Evolutionary conservation across 2,888 invertebrate species (phyloP).

Genomic region (Leptopilina drosophilae): DNA sequence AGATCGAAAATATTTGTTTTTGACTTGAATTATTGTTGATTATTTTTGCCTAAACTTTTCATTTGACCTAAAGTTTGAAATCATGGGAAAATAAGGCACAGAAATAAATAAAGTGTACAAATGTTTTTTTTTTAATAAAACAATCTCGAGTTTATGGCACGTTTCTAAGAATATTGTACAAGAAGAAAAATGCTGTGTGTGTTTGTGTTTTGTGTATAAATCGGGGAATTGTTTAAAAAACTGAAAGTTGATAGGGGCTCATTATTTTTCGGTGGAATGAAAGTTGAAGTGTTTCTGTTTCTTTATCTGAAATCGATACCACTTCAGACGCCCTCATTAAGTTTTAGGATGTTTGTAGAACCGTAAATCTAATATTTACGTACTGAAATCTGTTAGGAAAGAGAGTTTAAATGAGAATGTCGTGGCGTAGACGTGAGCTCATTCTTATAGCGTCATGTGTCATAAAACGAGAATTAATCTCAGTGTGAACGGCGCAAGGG

Average conservation of each 20-base stretch:
- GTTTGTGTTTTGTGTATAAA: not conserved
- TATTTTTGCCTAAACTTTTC: too few relatives aligned
- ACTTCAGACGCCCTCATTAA: slow-evolving; percentile 23
- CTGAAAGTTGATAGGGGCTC: slow-evolving; percentile 11
- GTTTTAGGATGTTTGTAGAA: slow-evolving; percentile 32
- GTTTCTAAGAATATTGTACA: too few relatives aligned
- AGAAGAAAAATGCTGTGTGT: too few relatives aligned
- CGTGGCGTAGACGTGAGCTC: slow-evolving; percentile 54
- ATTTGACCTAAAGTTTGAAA: too few relatives aligned
- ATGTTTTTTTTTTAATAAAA: too few relatives aligned
- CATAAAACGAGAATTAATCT: slow-evolving; percentile 50
- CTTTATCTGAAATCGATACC: slow-evolving; percentile 24
- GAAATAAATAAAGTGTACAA: too few relatives aligned
- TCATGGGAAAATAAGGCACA: too few relatives aligned
- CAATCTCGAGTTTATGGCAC: too few relatives aligned
- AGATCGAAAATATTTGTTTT: too few relatives aligned
- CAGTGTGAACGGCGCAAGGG: slow-evolving; percentile 34
- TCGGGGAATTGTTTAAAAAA: not conserved
- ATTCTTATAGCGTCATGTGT: slow-evolving; percentile 59
- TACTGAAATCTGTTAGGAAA: slow-evolving; percentile 35
- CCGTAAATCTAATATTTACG: slow-evolving; percentile 29
- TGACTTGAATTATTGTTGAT: too few relatives aligned
- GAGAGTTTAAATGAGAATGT: slow-evolving; percentile 33
- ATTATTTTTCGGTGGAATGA: slow-evolving; percentile 3
- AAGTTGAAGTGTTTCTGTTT: slow-evolving; percentile 18